Percentiles rank a stretch among this genome's conserved stretches.
These are phyloP conservation scores for Pseudomyrmex flavicornis DNA, from an alignment of 1,140 invertebrate genomes.

Conservation along the genomic window DNA sequence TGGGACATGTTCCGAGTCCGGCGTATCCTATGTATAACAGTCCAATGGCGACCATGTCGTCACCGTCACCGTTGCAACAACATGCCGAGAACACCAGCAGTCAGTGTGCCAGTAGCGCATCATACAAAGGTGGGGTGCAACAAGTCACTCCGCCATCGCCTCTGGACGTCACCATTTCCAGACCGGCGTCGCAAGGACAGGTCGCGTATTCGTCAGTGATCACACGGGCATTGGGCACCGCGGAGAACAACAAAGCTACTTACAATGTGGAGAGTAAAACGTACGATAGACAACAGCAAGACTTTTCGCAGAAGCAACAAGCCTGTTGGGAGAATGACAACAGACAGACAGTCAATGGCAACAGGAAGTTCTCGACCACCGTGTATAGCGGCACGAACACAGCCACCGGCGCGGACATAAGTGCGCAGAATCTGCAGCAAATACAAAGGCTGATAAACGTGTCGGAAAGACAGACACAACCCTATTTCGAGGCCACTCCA, in stretches of 20 bases:
- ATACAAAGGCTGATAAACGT: conserved; percentile 79
- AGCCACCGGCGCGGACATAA: conserved; percentile 65
- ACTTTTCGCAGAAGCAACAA: conserved; percentile 79
- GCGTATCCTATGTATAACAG: conserved; percentile 92
- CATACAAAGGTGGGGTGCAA: conserved; percentile 85
- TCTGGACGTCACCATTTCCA: conserved; percentile 88
- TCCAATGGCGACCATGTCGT: conserved; percentile 90
- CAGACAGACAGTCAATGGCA: conserved; percentile 67
- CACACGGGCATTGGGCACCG: conserved; percentile 87
- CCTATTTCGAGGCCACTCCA: conserved; percentile 86
- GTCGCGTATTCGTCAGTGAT: conserved; percentile 91
- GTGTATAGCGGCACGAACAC: conserved; percentile 69
- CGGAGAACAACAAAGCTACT: conserved; percentile 86
- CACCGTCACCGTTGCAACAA: conserved; percentile 87
- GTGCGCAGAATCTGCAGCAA: conserved; percentile 81
- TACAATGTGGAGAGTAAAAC: conserved; percentile 86
- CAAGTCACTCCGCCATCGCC: conserved; percentile 89
- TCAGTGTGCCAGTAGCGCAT: conserved; percentile 77
- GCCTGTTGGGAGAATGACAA: conserved; percentile 80
- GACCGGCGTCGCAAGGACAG: conserved; percentile 88
- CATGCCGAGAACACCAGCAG: conserved; percentile 83
- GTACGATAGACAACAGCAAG: conserved; percentile 85
- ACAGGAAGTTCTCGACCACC: conserved; percentile 75
- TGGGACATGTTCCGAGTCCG: conserved; percentile 90
- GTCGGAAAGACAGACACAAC: conserved; percentile 81